phyloP scores from a whole-genome alignment of 2,113 vertebrate species.

The Seriola dumerili region DNA sequence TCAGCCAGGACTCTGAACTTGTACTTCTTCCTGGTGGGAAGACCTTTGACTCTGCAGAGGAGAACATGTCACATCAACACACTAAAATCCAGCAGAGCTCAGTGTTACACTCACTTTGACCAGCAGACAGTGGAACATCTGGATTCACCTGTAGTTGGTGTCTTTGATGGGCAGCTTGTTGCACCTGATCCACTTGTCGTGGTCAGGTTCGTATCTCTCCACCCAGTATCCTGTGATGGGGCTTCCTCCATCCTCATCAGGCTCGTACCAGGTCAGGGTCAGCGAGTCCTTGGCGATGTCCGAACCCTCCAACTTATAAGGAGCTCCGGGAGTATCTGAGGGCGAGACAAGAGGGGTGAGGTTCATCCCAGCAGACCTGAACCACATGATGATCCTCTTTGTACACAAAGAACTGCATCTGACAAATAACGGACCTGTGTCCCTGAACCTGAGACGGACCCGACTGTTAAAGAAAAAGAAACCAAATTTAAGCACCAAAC shows the following conservation, averaged over 20 bases:
- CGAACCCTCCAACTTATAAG: conserved; percentile 90
- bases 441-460: not conserved
- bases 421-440: not conserved
- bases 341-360: not conserved
- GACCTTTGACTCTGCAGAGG: conserved; percentile 92
- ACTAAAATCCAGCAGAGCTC: no score
- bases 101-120: not conserved
- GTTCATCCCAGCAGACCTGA: not conserved
- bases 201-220: conserved; percentile 94
- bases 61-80: not conserved
- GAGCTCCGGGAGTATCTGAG: conserved; percentile 94
- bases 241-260: conserved; percentile 97
- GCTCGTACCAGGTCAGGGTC: conserved; percentile 95
- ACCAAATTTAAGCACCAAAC: not conserved
- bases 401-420: not conserved
- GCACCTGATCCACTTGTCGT: conserved; percentile 95
- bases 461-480: no score
- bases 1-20: conserved; percentile 98
- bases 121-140: not conserved
- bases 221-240: conserved; percentile 99
- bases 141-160: conserved; percentile 91
- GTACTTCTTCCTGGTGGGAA: conserved; percentile 98
- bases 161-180: conserved; percentile 96
- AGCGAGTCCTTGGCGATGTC: conserved; percentile 96
- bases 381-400: not conserved